These are phyloP conservation scores for Noctua pronuba DNA, from an alignment of 2,888 invertebrate genomes.

Conservation along the genomic window DNA sequence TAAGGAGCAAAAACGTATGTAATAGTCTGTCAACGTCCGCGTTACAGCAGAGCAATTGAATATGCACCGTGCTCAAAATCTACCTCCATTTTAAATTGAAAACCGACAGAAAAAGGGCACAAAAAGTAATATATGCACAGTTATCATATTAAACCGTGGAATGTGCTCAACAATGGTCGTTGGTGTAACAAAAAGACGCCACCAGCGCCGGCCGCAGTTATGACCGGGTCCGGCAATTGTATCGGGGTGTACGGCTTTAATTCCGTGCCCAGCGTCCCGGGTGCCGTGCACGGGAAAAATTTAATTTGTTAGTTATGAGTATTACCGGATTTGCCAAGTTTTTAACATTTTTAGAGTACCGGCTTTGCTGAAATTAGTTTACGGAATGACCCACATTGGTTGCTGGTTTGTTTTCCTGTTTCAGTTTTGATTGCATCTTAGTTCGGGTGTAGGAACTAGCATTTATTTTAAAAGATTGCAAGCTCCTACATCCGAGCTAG, in stretches of 20 bases:
- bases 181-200: constrained; percentile 44
- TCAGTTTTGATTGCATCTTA: constrained; percentile 6
- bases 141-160: constrained; percentile 60
- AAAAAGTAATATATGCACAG: constrained; percentile 36
- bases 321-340: constrained; percentile 52
- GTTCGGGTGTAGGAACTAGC: background rate
- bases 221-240: constrained; percentile 56
- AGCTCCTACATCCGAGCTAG: background rate
- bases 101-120: constrained; percentile 26
- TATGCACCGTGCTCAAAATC: constrained; percentile 12
- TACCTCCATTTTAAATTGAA: constrained; percentile 44
- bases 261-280: constrained; percentile 44
- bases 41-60: constrained; percentile 15
- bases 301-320: constrained; percentile 64
- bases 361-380: constrained; percentile 46
- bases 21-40: background rate
- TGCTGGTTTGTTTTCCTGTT: background rate
- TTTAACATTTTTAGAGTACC: constrained; percentile 47
- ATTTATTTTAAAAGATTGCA: background rate
- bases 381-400: constrained; percentile 15
- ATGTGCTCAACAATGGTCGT: constrained; percentile 57
- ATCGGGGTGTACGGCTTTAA: constrained; percentile 65
- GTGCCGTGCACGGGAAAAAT: constrained; percentile 40
- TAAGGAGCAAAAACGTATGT: background rate
- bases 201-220: constrained; percentile 38